Evolutionary conservation across 2,113 vertebrate genomes (phyloP).

Genomic region (Setophaga petechia): DNA sequence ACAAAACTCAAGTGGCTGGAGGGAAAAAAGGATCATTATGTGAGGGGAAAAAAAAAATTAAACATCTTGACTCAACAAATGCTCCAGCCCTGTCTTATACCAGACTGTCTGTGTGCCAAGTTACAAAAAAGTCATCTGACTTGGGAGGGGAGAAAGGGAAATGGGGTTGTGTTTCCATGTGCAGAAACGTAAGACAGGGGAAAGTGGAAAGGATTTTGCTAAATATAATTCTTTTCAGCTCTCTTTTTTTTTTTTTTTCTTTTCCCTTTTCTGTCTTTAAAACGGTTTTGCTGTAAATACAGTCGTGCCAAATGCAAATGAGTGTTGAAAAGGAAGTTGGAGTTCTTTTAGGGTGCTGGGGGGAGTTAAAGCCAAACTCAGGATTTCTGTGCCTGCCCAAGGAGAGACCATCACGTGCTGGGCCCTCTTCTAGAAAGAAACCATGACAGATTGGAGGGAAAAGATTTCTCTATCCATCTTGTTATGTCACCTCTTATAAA

Average conservation of each 20-base stretch:
- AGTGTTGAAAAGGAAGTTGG: not conserved
- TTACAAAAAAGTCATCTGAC: constrained; percentile 72
- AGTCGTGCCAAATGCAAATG: constrained; percentile 58
- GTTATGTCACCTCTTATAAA: constrained; percentile 68
- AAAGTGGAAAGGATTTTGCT: constrained; percentile 64
- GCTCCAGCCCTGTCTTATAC: constrained; percentile 75
- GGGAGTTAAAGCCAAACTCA: not conserved
- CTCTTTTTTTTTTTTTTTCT: not conserved
- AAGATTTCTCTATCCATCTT: constrained; percentile 74
- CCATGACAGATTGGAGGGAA: constrained; percentile 64
- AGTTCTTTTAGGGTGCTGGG: not conserved
- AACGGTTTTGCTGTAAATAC: constrained; percentile 16
- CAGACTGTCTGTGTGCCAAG: constrained; percentile 51
- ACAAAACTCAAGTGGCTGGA: constrained; percentile 75
- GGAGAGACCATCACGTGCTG: not conserved
- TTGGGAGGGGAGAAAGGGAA: constrained; percentile 38
- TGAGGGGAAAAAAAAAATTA: constrained; percentile 61
- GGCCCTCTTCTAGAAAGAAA: not conserved
- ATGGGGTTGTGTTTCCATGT: constrained; percentile 6
- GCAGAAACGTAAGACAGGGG: constrained; percentile 51
- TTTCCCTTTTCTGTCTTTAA: constrained; percentile 2
- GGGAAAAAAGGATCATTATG: constrained; percentile 79
- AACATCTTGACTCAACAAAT: constrained; percentile 67
- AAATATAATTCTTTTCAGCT: constrained; percentile 65
- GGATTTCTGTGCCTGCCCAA: not conserved